A percentile compares a stretch with the other conserved stretches of the same genome.
Evolutionary conservation across 1,140 invertebrate genomes (phyloP).

Genomic region (Leptonema lineaticorne): DNA sequence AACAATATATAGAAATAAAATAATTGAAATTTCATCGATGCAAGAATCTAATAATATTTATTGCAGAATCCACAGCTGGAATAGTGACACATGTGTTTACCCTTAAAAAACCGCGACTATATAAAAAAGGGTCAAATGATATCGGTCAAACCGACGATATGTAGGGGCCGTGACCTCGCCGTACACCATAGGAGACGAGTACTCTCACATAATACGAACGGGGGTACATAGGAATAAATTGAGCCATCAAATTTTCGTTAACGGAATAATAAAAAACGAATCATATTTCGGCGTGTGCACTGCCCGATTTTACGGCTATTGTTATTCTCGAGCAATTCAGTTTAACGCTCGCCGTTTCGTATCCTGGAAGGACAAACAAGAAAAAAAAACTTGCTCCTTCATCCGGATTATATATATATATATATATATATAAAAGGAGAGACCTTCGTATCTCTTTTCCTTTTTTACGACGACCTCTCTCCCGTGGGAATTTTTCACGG

Average conservation of each 20-base stretch:
- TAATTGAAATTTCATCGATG: too few species aligned
- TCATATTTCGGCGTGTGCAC: slow-evolving; percentile 22
- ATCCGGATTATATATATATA: slow-evolving; percentile 5
- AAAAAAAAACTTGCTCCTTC: slow-evolving; percentile 10
- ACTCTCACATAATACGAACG: neutral
- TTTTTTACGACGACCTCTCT: slow-evolving; percentile 21
- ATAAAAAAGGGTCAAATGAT: slow-evolving; percentile 9
- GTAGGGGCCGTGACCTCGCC: slow-evolving; percentile 2
- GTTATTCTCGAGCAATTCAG: slow-evolving; percentile 21
- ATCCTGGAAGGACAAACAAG: neutral
- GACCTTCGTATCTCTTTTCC: slow-evolving; percentile 27
- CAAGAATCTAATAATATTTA: too few species aligned
- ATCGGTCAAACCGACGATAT: too few species aligned
- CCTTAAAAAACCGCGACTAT: neutral
- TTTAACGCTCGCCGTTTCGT: slow-evolving; percentile 10
- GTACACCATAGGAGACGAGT: neutral
- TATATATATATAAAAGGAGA: too few species aligned
- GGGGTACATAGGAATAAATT: slow-evolving; percentile 12
- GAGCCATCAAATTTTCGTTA: slow-evolving; percentile 32
- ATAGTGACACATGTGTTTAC: neutral
- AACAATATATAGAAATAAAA: too few species aligned
- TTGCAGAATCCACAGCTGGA: neutral
- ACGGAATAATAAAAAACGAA: slow-evolving; percentile 27
- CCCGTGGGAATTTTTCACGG: too few species aligned
- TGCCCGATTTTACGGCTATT: slow-evolving; percentile 28